Conservation (phyloP, 2,113 vertebrate species). For the Tupaia chinensis region DNA sequence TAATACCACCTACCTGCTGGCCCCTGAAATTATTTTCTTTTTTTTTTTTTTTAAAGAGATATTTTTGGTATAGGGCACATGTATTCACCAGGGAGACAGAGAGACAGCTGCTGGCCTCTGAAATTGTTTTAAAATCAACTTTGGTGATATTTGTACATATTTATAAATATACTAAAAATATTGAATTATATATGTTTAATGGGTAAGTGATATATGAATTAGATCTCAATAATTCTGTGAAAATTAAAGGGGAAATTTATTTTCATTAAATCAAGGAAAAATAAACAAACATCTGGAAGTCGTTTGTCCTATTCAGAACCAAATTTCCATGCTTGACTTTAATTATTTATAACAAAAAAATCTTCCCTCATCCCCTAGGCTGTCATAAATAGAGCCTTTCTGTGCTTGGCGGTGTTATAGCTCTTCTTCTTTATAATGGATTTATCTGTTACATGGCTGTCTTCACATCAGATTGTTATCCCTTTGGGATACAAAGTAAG, state of each 20-base stretch:
- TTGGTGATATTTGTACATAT: neutral
- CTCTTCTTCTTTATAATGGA: neutral
- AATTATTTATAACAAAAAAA: neutral
- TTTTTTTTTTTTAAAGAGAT: no score
- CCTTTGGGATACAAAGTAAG: neutral
- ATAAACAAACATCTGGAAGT: neutral
- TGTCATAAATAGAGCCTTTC: neutral
- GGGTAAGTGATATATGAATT: neutral
- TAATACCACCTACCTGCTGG: no score
- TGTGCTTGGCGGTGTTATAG: neutral
- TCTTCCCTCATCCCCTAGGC: neutral
- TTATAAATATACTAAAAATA: neutral
- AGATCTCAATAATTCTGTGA: neutral
- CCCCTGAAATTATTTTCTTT: no score
- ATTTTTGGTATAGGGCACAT: no score
- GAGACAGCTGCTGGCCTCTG: no score
- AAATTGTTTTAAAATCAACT: slow-evolving; percentile 13
- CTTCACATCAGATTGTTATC: slow-evolving; percentile 31
- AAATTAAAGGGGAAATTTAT: neutral
- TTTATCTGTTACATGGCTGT: neutral
- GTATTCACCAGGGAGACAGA: no score
- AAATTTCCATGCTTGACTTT: neutral
- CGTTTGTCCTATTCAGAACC: neutral
- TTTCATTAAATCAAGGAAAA: neutral
- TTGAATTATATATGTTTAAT: neutral